These are phyloP conservation scores for Galerucella calmariensis DNA, from an alignment of 2,888 invertebrate species.

Conservation along the genomic window DNA sequence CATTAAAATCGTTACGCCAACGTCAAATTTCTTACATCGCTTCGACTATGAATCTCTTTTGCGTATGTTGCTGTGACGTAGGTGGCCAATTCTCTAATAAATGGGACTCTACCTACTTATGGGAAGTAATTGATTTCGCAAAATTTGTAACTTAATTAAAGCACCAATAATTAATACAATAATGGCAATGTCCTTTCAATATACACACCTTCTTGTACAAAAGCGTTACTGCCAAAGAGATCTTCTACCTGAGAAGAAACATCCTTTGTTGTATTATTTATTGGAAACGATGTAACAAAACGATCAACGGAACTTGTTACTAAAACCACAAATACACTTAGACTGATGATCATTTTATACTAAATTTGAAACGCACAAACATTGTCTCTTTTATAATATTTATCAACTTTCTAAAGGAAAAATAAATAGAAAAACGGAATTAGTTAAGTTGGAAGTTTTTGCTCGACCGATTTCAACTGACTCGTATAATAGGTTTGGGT, in stretches of 20 bases:
- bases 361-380: constrained; percentile 8
- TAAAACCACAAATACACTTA: constrained; percentile 13
- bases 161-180: too few relatives aligned
- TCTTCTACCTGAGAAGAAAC: background rate
- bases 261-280: background rate
- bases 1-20: too few relatives aligned
- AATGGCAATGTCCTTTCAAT: background rate
- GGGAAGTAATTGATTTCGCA: too few relatives aligned
- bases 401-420: constrained; percentile 24
- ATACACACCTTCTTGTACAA: constrained; percentile 21
- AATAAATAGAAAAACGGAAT: constrained; percentile 15
- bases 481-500: background rate
- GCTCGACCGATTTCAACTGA: constrained; percentile 12
- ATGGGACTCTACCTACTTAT: too few relatives aligned
- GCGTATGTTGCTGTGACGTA: too few relatives aligned
- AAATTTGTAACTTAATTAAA: too few relatives aligned
- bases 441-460: constrained; percentile 6
- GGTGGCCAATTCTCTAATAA: too few relatives aligned
- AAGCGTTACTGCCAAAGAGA: background rate
- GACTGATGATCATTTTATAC: constrained; percentile 24
- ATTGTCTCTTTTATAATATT: constrained; percentile 23
- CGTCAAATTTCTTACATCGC: too few relatives aligned
- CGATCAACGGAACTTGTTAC: constrained; percentile 1
- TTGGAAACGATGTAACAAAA: background rate
- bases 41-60: too few relatives aligned